Percentiles rank a stretch among this genome's conserved stretches.
phyloP scores from a whole-genome alignment of 2,797 vertebrate genomes.

The Sternarchorhynchus goeldii region DNA sequence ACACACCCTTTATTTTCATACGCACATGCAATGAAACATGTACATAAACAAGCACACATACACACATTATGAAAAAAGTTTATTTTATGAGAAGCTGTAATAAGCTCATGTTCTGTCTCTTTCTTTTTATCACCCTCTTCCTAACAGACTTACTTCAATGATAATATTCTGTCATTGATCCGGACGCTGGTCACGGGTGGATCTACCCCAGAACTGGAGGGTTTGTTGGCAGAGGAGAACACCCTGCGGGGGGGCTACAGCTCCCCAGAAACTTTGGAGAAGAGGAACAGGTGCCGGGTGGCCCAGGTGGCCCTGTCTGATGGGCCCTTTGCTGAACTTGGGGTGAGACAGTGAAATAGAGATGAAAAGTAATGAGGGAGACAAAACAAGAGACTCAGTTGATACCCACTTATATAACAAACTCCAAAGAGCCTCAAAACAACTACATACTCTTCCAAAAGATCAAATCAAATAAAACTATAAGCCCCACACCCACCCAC shows the following conservation, averaged over 20 bases:
- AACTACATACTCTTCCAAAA: no score
- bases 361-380: no score
- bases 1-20: constrained; percentile 7
- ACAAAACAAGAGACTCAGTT: no score
- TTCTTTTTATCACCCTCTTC: constrained; percentile 61
- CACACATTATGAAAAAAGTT: not conserved
- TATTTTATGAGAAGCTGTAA: not conserved
- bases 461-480: no score
- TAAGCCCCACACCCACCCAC: no score
- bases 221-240: constrained; percentile 95
- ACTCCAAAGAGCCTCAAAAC: no score
- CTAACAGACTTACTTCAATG: constrained; percentile 97
- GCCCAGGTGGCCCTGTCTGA: constrained; percentile 95
- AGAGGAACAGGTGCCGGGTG: constrained; percentile 96
- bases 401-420: no score
- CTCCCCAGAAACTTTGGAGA: constrained; percentile 94
- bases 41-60: not conserved
- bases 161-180: constrained; percentile 98
- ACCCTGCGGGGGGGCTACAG: constrained; percentile 94
- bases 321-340: constrained; percentile 95
- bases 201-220: constrained; percentile 95
- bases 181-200: constrained; percentile 97
- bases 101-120: not conserved
- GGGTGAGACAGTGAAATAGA: constrained; percentile 75
- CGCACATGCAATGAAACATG: not conserved